phyloP scores from a whole-genome alignment of 2,113 vertebrate genomes.

The Lasiurus borealis region DNA sequence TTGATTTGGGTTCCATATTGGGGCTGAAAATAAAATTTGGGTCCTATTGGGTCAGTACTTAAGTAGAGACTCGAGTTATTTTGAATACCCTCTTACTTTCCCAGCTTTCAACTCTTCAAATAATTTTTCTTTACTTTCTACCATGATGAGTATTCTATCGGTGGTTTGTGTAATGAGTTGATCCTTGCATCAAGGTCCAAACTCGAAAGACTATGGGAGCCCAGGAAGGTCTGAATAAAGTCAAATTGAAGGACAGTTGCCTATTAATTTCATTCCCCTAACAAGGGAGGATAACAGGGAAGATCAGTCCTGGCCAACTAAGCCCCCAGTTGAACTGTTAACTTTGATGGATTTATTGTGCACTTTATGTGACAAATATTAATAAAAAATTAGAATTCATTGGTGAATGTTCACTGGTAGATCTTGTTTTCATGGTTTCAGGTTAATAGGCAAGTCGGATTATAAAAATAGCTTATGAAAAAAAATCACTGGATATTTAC shows the following conservation, averaged over 20 bases:
- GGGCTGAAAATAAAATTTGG: conserved; percentile 22
- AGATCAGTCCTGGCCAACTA: background rate
- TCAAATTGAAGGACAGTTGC: background rate
- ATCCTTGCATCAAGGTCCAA: background rate
- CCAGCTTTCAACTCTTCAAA: background rate
- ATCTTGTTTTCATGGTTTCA: background rate
- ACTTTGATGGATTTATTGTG: background rate
- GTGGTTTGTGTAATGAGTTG: background rate
- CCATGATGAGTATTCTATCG: background rate
- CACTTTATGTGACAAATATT: background rate
- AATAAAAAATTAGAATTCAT: background rate
- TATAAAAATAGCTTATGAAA: background rate
- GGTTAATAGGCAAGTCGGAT: background rate
- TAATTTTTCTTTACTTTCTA: background rate
- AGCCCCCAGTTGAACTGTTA: background rate
- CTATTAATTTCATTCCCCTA: background rate
- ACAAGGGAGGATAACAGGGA: background rate
- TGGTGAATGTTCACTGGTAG: background rate
- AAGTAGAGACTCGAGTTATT: background rate
- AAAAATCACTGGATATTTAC: background rate
- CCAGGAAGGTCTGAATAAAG: background rate
- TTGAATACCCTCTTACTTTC: background rate
- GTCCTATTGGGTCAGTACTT: background rate
- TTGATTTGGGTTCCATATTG: background rate
- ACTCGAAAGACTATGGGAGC: background rate